phyloP scores from a whole-genome alignment of 2,888 invertebrate species.

The Linyphia triangularis region DNA sequence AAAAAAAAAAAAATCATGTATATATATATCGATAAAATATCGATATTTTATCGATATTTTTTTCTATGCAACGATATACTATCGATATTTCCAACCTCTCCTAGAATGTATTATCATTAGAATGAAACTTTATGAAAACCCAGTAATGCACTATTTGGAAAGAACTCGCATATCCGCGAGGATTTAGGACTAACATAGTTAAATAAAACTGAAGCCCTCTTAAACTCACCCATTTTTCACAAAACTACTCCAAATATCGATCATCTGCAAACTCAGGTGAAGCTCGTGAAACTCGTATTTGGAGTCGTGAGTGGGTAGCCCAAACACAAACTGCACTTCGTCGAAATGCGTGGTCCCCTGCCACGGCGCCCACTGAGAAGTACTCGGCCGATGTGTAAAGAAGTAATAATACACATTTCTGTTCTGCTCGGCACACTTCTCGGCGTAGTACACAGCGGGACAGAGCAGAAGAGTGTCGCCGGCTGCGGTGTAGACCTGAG shows the following conservation, averaged over 20 bases:
- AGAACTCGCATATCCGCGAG: too few relatives aligned
- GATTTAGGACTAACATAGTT: too few relatives aligned
- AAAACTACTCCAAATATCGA: constrained; percentile 25
- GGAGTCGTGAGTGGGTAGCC: constrained; percentile 8
- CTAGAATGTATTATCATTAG: too few relatives aligned
- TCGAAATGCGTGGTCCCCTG: constrained; percentile 60
- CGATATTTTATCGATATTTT: too few relatives aligned
- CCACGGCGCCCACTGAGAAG: constrained; percentile 57
- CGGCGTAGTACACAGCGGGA: constrained; percentile 58
- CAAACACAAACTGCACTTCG: constrained; percentile 65
- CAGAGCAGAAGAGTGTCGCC: constrained; percentile 62
- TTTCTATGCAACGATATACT: too few relatives aligned
- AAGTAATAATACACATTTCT: constrained; percentile 60
- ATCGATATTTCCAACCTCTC: too few relatives aligned
- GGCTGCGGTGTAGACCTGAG: constrained; percentile 15
- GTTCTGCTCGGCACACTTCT: constrained; percentile 18
- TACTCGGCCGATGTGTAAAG: constrained; percentile 54
- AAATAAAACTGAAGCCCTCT: too few relatives aligned
- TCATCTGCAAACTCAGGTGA: constrained; percentile 2
- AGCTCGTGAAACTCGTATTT: background rate
- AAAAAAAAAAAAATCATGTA: too few relatives aligned
- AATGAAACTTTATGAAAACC: too few relatives aligned
- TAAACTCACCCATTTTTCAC: constrained; percentile 38
- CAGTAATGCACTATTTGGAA: too few relatives aligned
- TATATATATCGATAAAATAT: too few relatives aligned